A percentile compares a stretch with the other conserved stretches of the same genome.
These are phyloP conservation scores for Xanthia togata DNA, from an alignment of 2,888 invertebrate genomes.

Conservation along the genomic window DNA sequence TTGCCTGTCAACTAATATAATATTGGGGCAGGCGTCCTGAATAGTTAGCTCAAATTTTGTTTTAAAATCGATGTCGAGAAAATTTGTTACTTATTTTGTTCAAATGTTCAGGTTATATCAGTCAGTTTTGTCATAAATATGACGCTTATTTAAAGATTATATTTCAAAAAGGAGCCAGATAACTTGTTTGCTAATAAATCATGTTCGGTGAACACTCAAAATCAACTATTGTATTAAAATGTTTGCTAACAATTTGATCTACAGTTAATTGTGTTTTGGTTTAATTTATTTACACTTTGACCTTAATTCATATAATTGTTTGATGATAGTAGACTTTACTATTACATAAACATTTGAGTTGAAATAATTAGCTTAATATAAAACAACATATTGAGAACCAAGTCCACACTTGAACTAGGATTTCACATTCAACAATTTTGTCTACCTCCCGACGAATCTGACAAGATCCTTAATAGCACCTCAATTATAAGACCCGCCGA, in stretches of 20 bases:
- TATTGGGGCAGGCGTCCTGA: neutral
- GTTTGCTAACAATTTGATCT: neutral
- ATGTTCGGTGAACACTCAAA: neutral
- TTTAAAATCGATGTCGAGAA: neutral
- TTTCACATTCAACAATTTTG: neutral
- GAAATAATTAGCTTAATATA: neutral
- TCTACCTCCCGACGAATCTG: neutral
- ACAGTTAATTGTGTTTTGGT: neutral
- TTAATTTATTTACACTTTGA: neutral
- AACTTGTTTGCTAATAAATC: neutral
- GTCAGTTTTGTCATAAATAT: neutral
- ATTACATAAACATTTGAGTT: neutral
- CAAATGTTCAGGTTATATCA: neutral
- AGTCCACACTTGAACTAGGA: neutral
- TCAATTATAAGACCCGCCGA: slow-evolving; percentile 12
- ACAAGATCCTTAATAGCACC: no score
- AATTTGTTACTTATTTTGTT: neutral
- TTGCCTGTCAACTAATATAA: neutral
- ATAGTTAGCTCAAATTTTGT: neutral
- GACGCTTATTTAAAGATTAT: neutral
- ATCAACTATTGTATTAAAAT: neutral
- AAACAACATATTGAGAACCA: no score
- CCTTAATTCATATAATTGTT: no score
- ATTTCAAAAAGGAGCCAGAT: neutral
- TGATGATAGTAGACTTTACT: no score